Evolutionary conservation across 2,113 vertebrate genomes (phyloP).

Genomic region (Tupaia tana): DNA sequence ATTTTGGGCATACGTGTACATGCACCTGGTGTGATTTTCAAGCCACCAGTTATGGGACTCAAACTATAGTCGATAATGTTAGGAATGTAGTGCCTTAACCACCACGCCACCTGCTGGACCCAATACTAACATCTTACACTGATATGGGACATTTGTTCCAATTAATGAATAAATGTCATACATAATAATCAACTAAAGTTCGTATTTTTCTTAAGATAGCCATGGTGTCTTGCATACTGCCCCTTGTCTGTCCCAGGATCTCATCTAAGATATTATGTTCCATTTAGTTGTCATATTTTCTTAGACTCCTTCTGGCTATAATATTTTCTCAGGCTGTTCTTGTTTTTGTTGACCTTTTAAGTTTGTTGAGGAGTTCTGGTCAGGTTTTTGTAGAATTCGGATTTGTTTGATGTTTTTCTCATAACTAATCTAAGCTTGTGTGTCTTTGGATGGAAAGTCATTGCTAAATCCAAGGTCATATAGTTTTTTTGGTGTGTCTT

Average conservation of each 20-base stretch:
- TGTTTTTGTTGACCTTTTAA: neutral
- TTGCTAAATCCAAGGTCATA: neutral
- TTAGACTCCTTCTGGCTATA: neutral
- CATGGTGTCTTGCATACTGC: neutral
- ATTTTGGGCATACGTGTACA: too few relatives aligned
- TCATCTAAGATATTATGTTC: neutral
- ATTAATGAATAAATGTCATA: neutral
- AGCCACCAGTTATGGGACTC: too few relatives aligned
- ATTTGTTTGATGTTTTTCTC: slow-evolving; percentile 7
- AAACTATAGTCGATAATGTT: too few relatives aligned
- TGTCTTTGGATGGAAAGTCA: neutral
- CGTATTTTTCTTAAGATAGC: neutral
- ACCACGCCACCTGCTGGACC: too few relatives aligned
- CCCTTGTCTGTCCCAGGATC: neutral
- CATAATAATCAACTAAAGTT: neutral
- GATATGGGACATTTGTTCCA: neutral
- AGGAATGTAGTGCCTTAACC: too few relatives aligned
- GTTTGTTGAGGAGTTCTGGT: neutral
- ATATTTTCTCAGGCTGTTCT: neutral
- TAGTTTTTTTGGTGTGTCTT: neutral
- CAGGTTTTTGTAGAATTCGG: neutral
- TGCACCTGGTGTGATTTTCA: too few relatives aligned
- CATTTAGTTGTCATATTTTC: neutral
- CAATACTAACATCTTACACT: neutral
- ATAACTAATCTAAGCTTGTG: neutral